Evolutionary conservation across 2,888 invertebrate species (phyloP), one percentile per base, ranked within the genome.

Genomic region (Magallana nippona): DNA sequence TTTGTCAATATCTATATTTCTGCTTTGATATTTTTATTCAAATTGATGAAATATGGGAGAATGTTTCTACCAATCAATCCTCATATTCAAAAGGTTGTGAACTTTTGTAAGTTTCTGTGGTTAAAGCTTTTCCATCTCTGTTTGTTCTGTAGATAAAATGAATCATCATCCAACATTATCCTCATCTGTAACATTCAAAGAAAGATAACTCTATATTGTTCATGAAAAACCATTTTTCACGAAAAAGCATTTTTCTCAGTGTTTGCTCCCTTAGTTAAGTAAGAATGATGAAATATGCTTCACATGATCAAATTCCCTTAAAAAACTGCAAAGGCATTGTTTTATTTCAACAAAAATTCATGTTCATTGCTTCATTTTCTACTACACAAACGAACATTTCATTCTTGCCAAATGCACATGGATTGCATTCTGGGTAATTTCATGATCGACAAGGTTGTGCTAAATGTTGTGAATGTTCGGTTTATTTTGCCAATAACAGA

Each of bases 41-140:
- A 44, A 44, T 44, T 44, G 44, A 44, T 44, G 44, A 71, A 71
- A 60, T 60, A 60, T 27, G 71, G 15, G 13, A 27, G 71, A 22
- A 22, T 15, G 32, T 27, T 71, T 27, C 71, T 27, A 71, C 71
- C 27, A 71, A 71, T 27, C 71, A 71, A 71, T 71, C 71, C 71
- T 71, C 71, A 71, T 71, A 71, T 71, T 71, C 71, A 71, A 71
- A n/a, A 71, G 71, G 71, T 71, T 71, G 71, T 71, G 71, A 71
- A 71, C 22, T 71, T 71, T 71, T 71, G 71, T 71, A 71, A 44
- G 71, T 27, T 71, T 27, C 8, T 71, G 71, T 71, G 27, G 63
- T 22, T 22, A 3, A 13, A 71, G 71, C 71, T 71, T 71, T 13
- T 32, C 22, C 11, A 27, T 27, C 22, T 22, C 32, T 71, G 15